Conservation (phyloP, 1,140 invertebrate genomes). For the Thaumatotibia leucotreta region DNA sequence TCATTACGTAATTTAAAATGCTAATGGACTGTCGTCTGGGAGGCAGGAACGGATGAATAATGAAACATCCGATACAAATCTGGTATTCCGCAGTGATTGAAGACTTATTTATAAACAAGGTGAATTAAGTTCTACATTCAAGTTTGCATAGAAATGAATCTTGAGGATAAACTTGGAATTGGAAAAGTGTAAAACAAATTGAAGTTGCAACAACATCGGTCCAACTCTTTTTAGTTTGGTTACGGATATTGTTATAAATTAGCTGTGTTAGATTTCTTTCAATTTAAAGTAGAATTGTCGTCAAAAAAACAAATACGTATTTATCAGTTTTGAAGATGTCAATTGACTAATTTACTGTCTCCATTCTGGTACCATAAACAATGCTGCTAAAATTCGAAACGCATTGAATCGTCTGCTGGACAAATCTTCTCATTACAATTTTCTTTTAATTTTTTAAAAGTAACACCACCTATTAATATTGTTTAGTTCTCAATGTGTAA, state of each 20-base stretch:
- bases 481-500: too few relatives aligned
- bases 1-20: conserved; percentile 63
- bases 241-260: neutral
- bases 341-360: too few relatives aligned
- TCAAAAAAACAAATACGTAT: neutral
- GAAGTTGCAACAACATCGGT: neutral
- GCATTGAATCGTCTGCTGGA: too few relatives aligned
- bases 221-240: neutral
- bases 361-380: too few relatives aligned
- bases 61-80: conserved; percentile 46
- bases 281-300: neutral
- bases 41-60: conserved; percentile 48
- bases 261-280: neutral
- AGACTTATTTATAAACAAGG: conserved; percentile 16
- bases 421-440: too few relatives aligned
- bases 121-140: conserved; percentile 2
- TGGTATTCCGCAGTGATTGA: conserved; percentile 32
- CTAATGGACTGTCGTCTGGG: conserved; percentile 50
- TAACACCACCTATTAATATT: too few relatives aligned
- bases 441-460: too few relatives aligned
- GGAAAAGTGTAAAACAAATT: conserved; percentile 11
- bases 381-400: too few relatives aligned
- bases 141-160: neutral
- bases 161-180: neutral
- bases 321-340: neutral